phyloP scores from a whole-genome alignment of 2,797 vertebrate species.

The Podargus strigoides region DNA sequence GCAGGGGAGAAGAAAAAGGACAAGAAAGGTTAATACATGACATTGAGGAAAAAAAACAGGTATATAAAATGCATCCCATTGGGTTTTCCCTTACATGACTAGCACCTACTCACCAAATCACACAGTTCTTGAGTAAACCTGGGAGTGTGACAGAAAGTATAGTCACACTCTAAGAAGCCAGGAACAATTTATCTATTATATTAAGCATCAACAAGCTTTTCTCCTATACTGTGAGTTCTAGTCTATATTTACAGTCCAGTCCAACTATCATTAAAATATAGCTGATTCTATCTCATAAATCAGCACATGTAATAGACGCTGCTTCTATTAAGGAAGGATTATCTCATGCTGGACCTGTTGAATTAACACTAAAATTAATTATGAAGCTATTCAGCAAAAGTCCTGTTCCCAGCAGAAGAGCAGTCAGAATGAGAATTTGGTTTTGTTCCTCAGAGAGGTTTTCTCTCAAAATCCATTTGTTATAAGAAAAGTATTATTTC shows the following conservation, averaged over 20 bases:
- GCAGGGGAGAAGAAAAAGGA: not conserved
- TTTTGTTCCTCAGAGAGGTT: not conserved
- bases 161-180: conserved; percentile 10
- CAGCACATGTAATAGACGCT: not conserved
- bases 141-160: conserved; percentile 36
- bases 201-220: conserved; percentile 8
- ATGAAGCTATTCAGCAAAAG: not conserved
- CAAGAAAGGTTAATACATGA: not conserved
- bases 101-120: conserved; percentile 23
- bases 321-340: not conserved
- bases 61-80: not conserved
- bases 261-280: not conserved
- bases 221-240: not conserved
- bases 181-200: conserved; percentile 30
- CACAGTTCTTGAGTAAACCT: conserved; percentile 10
- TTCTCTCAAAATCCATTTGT: not conserved
- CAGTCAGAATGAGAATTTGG: not conserved
- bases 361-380: not conserved
- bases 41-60: not conserved
- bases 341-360: not conserved
- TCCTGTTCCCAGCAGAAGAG: not conserved
- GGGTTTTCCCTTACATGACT: not conserved
- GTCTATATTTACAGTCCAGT: not conserved
- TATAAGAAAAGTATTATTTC: not conserved
- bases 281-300: not conserved